Percentiles rank a stretch among this genome's conserved stretches.
Conservation (phyloP, 2,888 invertebrate species). For the Caenorhabditis zanzibari region DNA sequence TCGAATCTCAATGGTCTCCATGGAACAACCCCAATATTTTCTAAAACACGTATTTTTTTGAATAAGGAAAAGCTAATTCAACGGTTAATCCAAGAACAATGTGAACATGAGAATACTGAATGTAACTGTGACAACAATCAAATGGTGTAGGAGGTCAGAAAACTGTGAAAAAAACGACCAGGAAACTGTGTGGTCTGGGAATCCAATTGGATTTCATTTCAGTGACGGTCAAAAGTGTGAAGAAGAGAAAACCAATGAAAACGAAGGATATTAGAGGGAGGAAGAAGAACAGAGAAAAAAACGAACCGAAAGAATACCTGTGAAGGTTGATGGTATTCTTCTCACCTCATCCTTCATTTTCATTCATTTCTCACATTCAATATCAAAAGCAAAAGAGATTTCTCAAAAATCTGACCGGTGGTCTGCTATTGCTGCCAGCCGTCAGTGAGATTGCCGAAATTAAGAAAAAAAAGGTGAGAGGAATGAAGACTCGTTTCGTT, state of each 20-base stretch:
- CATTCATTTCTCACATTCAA: conserved; percentile 32
- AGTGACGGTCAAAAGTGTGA: conserved; percentile 35
- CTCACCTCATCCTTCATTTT: conserved; percentile 38
- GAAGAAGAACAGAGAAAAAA: conserved; percentile 21
- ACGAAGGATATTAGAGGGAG: conserved; percentile 14
- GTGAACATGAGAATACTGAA: not conserved
- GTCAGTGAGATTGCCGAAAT: conserved; percentile 18
- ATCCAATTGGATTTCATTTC: conserved; percentile 25
- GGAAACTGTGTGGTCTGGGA: conserved; percentile 35
- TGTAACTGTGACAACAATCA: conserved; percentile 19
- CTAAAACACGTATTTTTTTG: conserved; percentile 24
- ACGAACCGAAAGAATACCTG: conserved; percentile 38
- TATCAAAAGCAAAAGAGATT: conserved; percentile 36
- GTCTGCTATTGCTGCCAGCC: conserved; percentile 40
- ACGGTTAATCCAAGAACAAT: not conserved
- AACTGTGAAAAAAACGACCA: not conserved
- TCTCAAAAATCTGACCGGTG: conserved; percentile 42
- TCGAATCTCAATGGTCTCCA: conserved; percentile 63
- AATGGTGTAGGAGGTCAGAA: conserved; percentile 28
- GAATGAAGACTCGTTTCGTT: conserved; percentile 46
- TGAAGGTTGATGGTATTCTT: conserved; percentile 59
- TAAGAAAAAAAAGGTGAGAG: conserved; percentile 25
- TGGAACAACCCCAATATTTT: conserved; percentile 9
- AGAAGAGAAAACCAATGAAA: conserved; percentile 30
- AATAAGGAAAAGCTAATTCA: not conserved